Percentiles rank a stretch among this genome's conserved stretches.
These are phyloP conservation scores for Mythimna loreyi DNA, from an alignment of 2,888 invertebrate species.

Conservation along the genomic window DNA sequence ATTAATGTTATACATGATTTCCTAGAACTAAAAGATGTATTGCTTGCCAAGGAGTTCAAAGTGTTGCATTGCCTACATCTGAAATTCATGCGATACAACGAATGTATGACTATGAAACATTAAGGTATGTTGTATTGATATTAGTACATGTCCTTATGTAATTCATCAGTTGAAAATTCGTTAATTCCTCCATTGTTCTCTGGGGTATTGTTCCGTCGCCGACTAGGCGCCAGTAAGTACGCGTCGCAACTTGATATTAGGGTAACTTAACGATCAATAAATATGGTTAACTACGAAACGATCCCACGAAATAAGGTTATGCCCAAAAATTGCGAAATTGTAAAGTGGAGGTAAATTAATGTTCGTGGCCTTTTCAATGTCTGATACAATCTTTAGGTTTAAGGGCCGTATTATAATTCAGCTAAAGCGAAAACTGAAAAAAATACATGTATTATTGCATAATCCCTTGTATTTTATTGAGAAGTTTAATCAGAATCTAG, in stretches of 20 bases:
- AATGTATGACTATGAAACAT: slow-evolving; percentile 2
- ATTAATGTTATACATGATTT: slow-evolving; percentile 16
- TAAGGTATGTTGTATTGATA: slow-evolving; percentile 14
- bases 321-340: slow-evolving; percentile 29
- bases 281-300: slow-evolving; percentile 40
- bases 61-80: slow-evolving; percentile 40
- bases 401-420: slow-evolving; percentile 2
- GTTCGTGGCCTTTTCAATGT: slow-evolving; percentile 28
- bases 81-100: slow-evolving; percentile 21
- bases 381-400: slow-evolving; percentile 37
- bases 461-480: not conserved
- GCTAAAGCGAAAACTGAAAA: not conserved
- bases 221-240: slow-evolving; percentile 60
- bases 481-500: no score
- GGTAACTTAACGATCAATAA: slow-evolving; percentile 59
- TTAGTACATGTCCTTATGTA: slow-evolving; percentile 16
- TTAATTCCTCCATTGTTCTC: slow-evolving; percentile 63
- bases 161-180: slow-evolving; percentile 56
- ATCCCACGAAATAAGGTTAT: slow-evolving; percentile 39
- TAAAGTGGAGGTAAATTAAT: slow-evolving; percentile 16
- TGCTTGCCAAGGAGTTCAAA: slow-evolving; percentile 46
- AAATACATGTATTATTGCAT: not conserved
- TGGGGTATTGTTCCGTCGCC: slow-evolving; percentile 56
- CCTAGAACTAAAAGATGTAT: slow-evolving; percentile 20
- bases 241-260: slow-evolving; percentile 65